These are phyloP conservation scores for Brachyptera risi DNA, from an alignment of 2,888 invertebrate species.

Conservation along the genomic window DNA sequence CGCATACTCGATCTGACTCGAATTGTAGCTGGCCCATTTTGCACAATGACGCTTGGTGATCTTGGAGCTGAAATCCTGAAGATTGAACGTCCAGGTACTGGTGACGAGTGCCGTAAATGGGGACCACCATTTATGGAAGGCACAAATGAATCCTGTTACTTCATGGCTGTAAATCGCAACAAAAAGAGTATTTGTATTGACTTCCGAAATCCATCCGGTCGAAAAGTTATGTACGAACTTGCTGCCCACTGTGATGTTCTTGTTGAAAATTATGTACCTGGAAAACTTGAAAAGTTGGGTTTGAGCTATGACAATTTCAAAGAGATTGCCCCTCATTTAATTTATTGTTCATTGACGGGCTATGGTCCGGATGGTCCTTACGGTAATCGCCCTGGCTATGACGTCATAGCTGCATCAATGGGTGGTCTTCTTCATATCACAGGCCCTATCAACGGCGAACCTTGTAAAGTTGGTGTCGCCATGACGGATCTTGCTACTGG, in stretches of 20 bases:
- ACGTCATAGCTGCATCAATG: constrained; percentile 90
- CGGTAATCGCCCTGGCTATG: constrained; percentile 84
- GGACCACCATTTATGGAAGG: constrained; percentile 79
- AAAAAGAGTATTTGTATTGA: constrained; percentile 90
- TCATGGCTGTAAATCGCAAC: constrained; percentile 84
- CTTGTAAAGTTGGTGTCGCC: constrained; percentile 89
- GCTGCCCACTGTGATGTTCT: constrained; percentile 78
- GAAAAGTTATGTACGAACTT: constrained; percentile 62
- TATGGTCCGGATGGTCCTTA: constrained; percentile 89
- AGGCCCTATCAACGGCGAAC: constrained; percentile 76
- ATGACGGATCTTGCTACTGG: constrained; percentile 92
- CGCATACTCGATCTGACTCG: constrained; percentile 76
- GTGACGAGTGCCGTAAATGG: constrained; percentile 90
- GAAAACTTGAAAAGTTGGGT: constrained; percentile 69
- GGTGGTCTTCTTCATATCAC: constrained; percentile 89
- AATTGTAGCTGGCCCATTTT: constrained; percentile 91
- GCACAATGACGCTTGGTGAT: constrained; percentile 90
- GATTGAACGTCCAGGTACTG: constrained; percentile 76
- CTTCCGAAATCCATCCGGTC: constrained; percentile 66
- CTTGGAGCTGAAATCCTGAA: constrained; percentile 91
- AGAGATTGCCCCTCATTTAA: constrained; percentile 66
- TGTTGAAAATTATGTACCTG: constrained; percentile 92
- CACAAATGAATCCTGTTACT: constrained; percentile 71
- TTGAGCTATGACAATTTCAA: constrained; percentile 76
- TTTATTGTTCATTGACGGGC: constrained; percentile 93